Evolutionary conservation across 2,113 vertebrate species (phyloP).

Genomic region (Urocynchramus pylzowi): DNA sequence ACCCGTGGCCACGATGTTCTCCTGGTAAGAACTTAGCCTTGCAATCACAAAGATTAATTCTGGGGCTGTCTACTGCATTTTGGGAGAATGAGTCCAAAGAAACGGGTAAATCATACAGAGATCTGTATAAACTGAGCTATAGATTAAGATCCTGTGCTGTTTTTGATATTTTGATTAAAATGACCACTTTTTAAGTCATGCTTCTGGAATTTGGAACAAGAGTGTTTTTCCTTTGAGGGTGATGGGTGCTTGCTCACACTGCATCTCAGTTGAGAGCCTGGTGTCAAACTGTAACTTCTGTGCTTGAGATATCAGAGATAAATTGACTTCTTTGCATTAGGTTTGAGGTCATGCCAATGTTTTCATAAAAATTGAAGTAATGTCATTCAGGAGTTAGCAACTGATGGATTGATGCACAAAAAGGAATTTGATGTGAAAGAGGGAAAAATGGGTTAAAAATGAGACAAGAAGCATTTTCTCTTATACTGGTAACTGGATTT

Average conservation of each 20-base stretch:
- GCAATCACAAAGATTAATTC: slow-evolving; percentile 40
- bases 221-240: neutral
- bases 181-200: neutral
- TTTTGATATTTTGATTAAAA: neutral
- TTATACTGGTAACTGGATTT: neutral
- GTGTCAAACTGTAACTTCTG: neutral
- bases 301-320: neutral
- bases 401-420: neutral
- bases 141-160: neutral
- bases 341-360: neutral
- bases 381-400: neutral
- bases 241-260: neutral
- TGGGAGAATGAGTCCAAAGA: neutral
- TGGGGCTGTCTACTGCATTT: neutral
- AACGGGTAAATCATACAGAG: neutral
- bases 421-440: neutral
- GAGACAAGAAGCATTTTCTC: neutral
- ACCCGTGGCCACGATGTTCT: neutral
- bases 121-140: neutral
- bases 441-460: neutral
- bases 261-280: neutral
- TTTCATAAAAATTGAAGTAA: neutral
- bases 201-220: neutral
- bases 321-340: neutral
- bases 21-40: neutral